phyloP scores from a whole-genome alignment of 2,797 vertebrate genomes.

The Tapirus indicus region DNA sequence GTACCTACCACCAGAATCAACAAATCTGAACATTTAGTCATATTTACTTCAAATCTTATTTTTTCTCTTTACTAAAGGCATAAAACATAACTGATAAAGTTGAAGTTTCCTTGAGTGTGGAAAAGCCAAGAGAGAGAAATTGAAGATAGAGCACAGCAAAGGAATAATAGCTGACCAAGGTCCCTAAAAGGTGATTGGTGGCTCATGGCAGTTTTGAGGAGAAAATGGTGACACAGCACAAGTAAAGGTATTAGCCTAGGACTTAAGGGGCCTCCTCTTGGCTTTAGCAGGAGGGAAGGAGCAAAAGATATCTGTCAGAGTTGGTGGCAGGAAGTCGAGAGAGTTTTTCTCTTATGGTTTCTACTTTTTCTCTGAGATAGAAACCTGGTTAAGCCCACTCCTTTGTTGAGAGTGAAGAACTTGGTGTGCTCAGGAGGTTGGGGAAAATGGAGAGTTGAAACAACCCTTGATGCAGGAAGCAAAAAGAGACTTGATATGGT shows the following conservation, averaged over 20 bases:
- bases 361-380: not conserved
- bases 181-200: not conserved
- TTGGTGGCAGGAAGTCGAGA: not conserved
- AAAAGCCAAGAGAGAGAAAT: not conserved
- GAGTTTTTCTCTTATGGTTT: not conserved
- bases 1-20: not conserved
- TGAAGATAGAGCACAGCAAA: not conserved
- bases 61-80: constrained; percentile 37
- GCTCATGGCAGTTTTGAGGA: not conserved
- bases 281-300: not conserved
- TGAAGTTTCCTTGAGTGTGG: not conserved
- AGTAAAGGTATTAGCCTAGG: not conserved
- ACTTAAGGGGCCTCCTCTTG: not conserved
- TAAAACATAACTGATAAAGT: not conserved
- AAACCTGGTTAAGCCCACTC: not conserved
- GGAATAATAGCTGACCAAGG: not conserved
- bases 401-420: not conserved
- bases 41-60: constrained; percentile 34
- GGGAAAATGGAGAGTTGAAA: not conserved
- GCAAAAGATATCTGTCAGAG: not conserved
- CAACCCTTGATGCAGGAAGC: not conserved
- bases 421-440: not conserved
- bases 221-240: not conserved
- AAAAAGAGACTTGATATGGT: not conserved
- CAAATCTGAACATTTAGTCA: not conserved